A percentile compares a stretch with the other conserved stretches of the same genome.
Evolutionary conservation across 2,888 invertebrate genomes (phyloP).

Genomic region (Dexiosoma caninum): DNA sequence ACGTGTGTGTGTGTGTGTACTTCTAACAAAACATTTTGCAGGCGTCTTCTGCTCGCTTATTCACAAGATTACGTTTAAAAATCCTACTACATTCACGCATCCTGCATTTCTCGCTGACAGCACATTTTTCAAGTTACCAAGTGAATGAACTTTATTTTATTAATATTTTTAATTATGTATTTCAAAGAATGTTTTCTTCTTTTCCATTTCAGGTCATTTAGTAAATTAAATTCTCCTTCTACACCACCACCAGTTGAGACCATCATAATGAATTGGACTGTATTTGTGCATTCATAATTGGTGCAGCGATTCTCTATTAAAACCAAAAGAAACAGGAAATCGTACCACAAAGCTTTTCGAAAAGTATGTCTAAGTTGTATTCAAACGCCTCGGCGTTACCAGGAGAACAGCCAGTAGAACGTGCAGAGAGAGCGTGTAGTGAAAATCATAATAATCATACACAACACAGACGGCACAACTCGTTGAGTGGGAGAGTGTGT

Average conservation of each 20-base stretch:
- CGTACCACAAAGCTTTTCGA: not conserved
- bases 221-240: not conserved
- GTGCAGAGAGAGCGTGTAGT: slow-evolving; percentile 62
- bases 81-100: slow-evolving; percentile 50
- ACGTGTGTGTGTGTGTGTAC: too few species aligned
- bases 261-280: slow-evolving; percentile 38
- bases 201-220: slow-evolving; percentile 50
- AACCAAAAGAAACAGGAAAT: not conserved
- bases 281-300: slow-evolving; percentile 14
- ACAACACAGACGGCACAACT: slow-evolving; percentile 68
- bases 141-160: slow-evolving; percentile 55
- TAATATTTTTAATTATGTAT: slow-evolving; percentile 1
- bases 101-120: slow-evolving; percentile 31
- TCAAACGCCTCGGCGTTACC: slow-evolving; percentile 70
- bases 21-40: slow-evolving; percentile 47
- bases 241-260: too few species aligned
- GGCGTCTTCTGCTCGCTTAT: not conserved
- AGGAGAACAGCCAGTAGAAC: slow-evolving; percentile 70
- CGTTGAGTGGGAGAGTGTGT: slow-evolving; percentile 57
- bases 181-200: slow-evolving; percentile 6
- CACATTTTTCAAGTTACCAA: slow-evolving; percentile 12
- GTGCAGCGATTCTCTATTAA: not conserved
- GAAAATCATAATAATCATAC: slow-evolving; percentile 65
- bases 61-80: slow-evolving; percentile 44
- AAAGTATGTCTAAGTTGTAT: slow-evolving; percentile 53